Conservation (phyloP, 2,113 vertebrate genomes). For the Osmerus mordax region DNA sequence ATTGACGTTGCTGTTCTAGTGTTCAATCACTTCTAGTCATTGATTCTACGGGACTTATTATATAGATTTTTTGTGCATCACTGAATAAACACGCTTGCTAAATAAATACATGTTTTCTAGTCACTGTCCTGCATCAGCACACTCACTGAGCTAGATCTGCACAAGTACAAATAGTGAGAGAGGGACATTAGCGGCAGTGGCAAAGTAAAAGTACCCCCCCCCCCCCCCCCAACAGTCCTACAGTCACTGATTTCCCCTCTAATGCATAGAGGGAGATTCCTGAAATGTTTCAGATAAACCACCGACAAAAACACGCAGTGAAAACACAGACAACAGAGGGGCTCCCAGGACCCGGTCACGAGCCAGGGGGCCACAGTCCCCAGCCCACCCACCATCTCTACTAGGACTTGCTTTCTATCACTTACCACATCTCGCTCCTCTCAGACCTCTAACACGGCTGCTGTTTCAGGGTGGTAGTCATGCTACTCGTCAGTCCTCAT, state of each 20-base stretch:
- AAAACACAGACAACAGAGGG: conserved; percentile 68
- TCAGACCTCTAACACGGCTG: too few relatives aligned
- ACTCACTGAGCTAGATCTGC: not conserved
- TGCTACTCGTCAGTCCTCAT: too few relatives aligned
- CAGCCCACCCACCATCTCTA: conserved; percentile 33
- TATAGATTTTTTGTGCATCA: too few relatives aligned
- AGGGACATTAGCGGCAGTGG: not conserved
- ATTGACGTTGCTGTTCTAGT: too few relatives aligned
- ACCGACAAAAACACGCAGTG: conserved; percentile 70
- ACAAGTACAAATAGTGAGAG: not conserved
- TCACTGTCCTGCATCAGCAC: not conserved
- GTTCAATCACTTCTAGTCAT: too few relatives aligned
- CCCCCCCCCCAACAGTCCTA: too few relatives aligned
- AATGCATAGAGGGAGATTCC: conserved; percentile 62
- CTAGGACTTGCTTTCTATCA: conserved; percentile 20
- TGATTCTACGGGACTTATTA: too few relatives aligned
- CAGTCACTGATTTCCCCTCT: conserved; percentile 24
- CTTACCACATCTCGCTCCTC: too few relatives aligned
- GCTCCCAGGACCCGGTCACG: conserved; percentile 57
- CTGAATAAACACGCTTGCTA: too few relatives aligned
- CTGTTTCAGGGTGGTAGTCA: too few relatives aligned
- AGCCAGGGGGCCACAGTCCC: conserved; percentile 54
- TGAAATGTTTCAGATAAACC: conserved; percentile 71
- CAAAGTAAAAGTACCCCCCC: not conserved
- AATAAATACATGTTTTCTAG: too few relatives aligned